A percentile compares a stretch with the other conserved stretches of the same genome.
These are phyloP conservation scores for Excalfactoria chinensis DNA, from an alignment of 2,113 vertebrate genomes.

Conservation along the genomic window DNA sequence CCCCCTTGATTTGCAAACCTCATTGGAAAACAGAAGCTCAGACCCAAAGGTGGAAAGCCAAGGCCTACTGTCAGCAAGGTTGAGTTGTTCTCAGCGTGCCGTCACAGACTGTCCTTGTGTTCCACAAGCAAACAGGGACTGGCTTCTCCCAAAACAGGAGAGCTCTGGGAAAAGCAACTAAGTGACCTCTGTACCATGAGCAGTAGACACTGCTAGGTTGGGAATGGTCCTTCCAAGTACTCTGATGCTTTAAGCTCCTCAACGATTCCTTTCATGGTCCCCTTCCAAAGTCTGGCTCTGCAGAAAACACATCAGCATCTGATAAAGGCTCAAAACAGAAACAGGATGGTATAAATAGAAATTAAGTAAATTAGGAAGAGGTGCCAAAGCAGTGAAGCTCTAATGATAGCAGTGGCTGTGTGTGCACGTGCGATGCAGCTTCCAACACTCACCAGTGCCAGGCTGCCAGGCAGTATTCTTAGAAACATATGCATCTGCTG, in stretches of 20 bases:
- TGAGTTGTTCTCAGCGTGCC: not conserved
- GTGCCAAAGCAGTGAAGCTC: conserved; percentile 54
- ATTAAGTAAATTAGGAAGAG: conserved; percentile 50
- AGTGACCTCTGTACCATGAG: not conserved
- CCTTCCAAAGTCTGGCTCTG: conserved; percentile 12
- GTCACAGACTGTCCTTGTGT: not conserved
- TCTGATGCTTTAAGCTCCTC: not conserved
- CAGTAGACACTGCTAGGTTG: not conserved
- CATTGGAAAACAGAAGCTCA: not conserved
- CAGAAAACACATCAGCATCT: not conserved
- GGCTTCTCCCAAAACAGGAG: not conserved
- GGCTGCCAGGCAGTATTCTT: conserved; percentile 37
- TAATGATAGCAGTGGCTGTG: not conserved
- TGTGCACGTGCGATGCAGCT: not conserved
- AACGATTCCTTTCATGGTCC: not conserved
- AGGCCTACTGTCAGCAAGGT: not conserved
- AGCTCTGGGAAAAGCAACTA: not conserved
- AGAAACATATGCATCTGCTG: conserved; percentile 50
- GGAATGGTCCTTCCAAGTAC: accelerated
- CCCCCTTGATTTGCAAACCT: not conserved
- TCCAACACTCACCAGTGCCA: conserved; percentile 6
- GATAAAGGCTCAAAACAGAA: conserved; percentile 34
- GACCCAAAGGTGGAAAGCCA: not conserved
- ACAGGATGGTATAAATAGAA: conserved; percentile 42
- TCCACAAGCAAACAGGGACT: not conserved